Evolutionary conservation across 1,140 invertebrate genomes (phyloP).

Genomic region (Ceratoteleas bidentatus): DNA sequence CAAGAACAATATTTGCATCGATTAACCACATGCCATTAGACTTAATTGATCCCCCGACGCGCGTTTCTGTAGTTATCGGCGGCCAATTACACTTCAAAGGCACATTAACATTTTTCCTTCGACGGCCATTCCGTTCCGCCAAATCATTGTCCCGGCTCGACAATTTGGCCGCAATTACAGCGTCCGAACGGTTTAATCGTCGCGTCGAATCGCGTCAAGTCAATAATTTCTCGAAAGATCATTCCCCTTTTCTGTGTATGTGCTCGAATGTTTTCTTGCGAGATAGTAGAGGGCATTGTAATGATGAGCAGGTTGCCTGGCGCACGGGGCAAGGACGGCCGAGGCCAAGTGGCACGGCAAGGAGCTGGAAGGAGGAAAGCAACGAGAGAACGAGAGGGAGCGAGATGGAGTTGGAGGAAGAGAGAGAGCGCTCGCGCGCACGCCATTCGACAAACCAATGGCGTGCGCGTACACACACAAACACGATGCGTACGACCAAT

Average conservation of each 20-base stretch:
- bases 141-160: no score
- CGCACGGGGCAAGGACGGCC: slow-evolving; percentile 80
- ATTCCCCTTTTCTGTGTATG: slow-evolving; percentile 41
- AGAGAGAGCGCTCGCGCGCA: slow-evolving; percentile 1
- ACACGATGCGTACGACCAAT: slow-evolving; percentile 45
- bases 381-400: background rate
- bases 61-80: no score
- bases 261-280: slow-evolving; percentile 75
- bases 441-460: slow-evolving; percentile 33
- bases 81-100: no score
- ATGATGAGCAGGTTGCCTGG: slow-evolving; percentile 74
- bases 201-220: background rate
- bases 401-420: background rate
- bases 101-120: no score
- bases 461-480: background rate
- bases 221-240: slow-evolving; percentile 40
- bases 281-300: slow-evolving; percentile 72
- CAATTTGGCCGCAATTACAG: no score
- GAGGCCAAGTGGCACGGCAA: slow-evolving; percentile 72
- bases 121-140: no score
- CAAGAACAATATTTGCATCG: no score
- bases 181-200: background rate
- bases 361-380: slow-evolving; percentile 12
- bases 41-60: no score
- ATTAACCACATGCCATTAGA: no score